Base-by-base conservation (phyloP, 2,888 invertebrate genomes). In the Ecdyonurus torrentis region DNA sequence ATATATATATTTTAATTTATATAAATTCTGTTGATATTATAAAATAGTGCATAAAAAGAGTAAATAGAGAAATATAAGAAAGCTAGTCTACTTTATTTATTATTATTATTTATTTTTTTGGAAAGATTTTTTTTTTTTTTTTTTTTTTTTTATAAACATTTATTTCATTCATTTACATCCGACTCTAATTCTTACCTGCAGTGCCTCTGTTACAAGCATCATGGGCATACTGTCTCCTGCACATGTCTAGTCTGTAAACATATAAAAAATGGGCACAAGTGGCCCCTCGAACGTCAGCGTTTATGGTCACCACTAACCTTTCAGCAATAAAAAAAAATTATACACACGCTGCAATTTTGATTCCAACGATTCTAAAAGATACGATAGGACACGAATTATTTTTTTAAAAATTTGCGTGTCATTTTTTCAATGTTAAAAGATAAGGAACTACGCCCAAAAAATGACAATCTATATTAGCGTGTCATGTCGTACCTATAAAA, bases 191-290 rank as follows among this genome's bases (percentile, higher is more conserved):
- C 79, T 84, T 91, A 94, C 94, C 94, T 91, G 94, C 94, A 72
- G 94, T 94, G 83, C 94, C 94, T 83, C 93, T 87, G 88, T 94
- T 94, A 88, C 94, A 94, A 80, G 88, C 87, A 81, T 91, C 92
- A 83, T 87, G 89, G 77, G 89, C 87, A 83, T 86, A 89, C 81
- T 91, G 87, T 83, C 93, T 86, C 82, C 94, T 88, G 89, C 94
- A 94, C 93, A 94, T 94, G 89, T 94, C 94, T 86, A 94, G 90
- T 90, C 93, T 93, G 91, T 78, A 90, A 89, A 76, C 75, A 80
- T 75, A 80, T 78, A n/a, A 20, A n/a, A 37, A 37, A 37, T 15
- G 37, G 37, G 37, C 37, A 37, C 37, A 15, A 37, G 15, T 37
- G 37, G 7, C 7, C 37, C 37, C 5, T 15, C 37, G 15, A 10